Percentiles rank a stretch among this genome's conserved stretches.
phyloP scores from a whole-genome alignment of 2,797 vertebrate genomes.

The Mus spretus region DNA sequence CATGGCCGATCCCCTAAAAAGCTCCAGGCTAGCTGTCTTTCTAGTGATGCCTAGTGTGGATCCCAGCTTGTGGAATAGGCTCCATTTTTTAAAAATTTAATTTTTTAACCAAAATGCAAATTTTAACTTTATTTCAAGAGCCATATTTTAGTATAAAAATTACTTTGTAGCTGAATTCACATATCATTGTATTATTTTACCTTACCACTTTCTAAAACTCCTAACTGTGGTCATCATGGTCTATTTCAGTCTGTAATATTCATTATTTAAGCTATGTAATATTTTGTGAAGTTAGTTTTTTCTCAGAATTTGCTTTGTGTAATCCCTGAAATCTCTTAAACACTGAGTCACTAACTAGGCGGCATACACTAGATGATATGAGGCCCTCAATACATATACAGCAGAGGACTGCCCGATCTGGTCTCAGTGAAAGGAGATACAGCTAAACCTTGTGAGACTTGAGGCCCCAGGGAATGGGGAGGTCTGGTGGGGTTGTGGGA shows the following conservation, averaged over 20 bases:
- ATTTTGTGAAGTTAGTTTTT: slow-evolving; percentile 51
- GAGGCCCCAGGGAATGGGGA: no score
- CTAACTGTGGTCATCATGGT: slow-evolving; percentile 91
- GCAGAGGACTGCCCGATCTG: no score
- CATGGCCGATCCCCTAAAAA: background rate
- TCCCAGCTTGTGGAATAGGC: background rate
- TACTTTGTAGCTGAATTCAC: background rate
- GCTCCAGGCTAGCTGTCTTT: background rate
- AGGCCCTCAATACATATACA: no score
- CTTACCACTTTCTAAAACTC: slow-evolving; percentile 90
- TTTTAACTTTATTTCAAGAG: slow-evolving; percentile 6
- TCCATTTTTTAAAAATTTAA: background rate
- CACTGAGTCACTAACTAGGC: no score
- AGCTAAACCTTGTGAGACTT: no score
- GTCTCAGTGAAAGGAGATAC: no score
- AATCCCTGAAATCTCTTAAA: no score
- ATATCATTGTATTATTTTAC: slow-evolving; percentile 68
- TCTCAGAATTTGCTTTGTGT: slow-evolving; percentile 45
- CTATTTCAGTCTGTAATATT: slow-evolving; percentile 93
- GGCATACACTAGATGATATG: no score
- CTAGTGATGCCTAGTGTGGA: background rate
- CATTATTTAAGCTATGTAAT: slow-evolving; percentile 88
- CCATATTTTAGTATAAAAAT: background rate
- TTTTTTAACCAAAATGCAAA: background rate
- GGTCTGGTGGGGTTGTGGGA: no score